Base-by-base conservation (phyloP, 2,113 vertebrate species). In the Notiomystis cincta region DNA sequence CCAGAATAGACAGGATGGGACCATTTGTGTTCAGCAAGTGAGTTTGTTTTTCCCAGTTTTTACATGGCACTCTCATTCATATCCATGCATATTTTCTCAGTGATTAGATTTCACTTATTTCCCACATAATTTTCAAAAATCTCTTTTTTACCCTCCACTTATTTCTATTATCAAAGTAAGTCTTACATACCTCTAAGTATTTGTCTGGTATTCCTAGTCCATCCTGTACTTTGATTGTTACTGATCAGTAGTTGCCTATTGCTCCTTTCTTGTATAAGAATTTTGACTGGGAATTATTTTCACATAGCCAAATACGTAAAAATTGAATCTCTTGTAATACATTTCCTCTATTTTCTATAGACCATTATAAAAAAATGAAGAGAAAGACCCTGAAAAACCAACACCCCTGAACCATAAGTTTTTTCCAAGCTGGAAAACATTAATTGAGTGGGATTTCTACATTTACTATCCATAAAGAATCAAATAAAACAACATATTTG, bases 1-100 rank as follows among this genome's bases (percentile, higher is more conserved):
- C 35, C 24, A 65, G 23, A 61, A 56, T 9, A 5, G 11, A 2
- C 0, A 2, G 40, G 31, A 35, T 64, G 3, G n/a, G 23, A 31
- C 22, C 20, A 64, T 51, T 69, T 83, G 4, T 42, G 15, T 47
- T 70, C 31, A 57, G 19, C 24, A 4, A 50, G 7, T 37, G 17
- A 75, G 21, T 6, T 70, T 50, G 51, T 10, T 90, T 80, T 73
- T n/a, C 21, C 13, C 7, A 66, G 9, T 75, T 90, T 90, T 71
- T 44, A 37, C 38, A 19, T 20, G 8, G 22, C 69, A n/a, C 4
- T 37, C 14, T 35, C 24, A 45, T 58, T 84, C 28, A 23, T 69
- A 73, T 38, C 25, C 7, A 10, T 82, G 7, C 4, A 22, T 64
- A 25, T 31, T 47, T 78, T 24, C 60, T 69, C 33, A 45, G 12